Evolutionary conservation across 2,797 vertebrate genomes (phyloP), one percentile per base, ranked within the genome.

Genomic region (Tenualosa thibaudeaui): DNA sequence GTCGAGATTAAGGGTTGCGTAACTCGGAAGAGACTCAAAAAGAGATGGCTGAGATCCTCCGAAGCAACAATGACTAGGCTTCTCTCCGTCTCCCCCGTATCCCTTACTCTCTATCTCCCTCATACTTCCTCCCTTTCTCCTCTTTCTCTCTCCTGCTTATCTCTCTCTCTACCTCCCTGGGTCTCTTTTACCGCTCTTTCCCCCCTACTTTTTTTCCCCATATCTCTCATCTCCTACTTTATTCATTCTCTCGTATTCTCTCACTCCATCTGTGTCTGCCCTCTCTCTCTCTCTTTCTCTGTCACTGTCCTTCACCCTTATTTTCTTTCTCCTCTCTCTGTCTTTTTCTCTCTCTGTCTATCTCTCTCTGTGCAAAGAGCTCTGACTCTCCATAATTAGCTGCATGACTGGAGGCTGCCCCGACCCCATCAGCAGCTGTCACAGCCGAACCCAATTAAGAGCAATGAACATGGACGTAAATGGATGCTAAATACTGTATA

Each of bases 321-420:
- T 56, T 6, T 22, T 17, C 54, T 6, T 17, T 56, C 15, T 56
- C 54, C 89, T 89, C 84, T 53, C 51, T 53, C 85, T 82, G 90
- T 54, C 84, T 83, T 85, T 46, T 65, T 43, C 83, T 68, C 86
- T 86, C 84, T 85, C 85, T 84, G 68, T 82, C 89, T 92, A 81
- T 84, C 78, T 7, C 19, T n/a, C 56, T 58, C 31, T 5, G 8
- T 62, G 7, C 7, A 62, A 62, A 62, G n/a, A 24, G n/a, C n/a
- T n/a, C 58, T 24, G 65, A 40, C 53, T 15, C 31, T 56, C 86
- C 85, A 84, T 86, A 86, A 85, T 86, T 84, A 87, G 81, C 83
- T 26, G 53, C 83, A 83, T 84, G 84, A 84, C 71, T 81, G 40
- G 84, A 85, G 50, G 71, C 78, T 43, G 37, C 82, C 37, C 37